A percentile compares a stretch with the other conserved stretches of the same genome.
These are phyloP conservation scores for Caenorhabditis virilis DNA, from an alignment of 2,888 invertebrate genomes.

Conservation along the genomic window DNA sequence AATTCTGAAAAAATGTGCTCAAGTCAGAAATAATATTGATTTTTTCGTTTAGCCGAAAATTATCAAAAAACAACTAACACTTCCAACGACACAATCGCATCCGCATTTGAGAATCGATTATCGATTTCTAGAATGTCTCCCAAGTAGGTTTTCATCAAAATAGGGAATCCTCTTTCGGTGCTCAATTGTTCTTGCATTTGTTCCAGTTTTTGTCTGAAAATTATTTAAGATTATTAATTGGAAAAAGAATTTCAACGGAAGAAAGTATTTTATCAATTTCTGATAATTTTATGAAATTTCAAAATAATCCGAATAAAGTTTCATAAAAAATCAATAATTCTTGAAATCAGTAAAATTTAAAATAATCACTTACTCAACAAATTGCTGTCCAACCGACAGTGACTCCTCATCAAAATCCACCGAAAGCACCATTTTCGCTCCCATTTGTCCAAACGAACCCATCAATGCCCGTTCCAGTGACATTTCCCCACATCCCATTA, in stretches of 20 bases:
- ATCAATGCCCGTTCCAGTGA: slow-evolving; percentile 30
- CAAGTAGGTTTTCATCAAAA: slow-evolving; percentile 18
- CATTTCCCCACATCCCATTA: slow-evolving; percentile 48
- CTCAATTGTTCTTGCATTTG: slow-evolving; percentile 2
- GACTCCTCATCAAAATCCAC: slow-evolving; percentile 40
- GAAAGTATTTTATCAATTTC: background rate
- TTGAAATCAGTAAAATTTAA: too few relatives aligned
- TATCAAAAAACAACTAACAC: slow-evolving; percentile 31
- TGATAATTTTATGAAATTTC: background rate
- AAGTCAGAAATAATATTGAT: too few relatives aligned
- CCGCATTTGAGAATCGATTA: slow-evolving; percentile 32
- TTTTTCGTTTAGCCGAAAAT: too few relatives aligned
- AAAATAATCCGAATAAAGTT: slow-evolving; percentile 4
- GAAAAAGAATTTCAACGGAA: background rate
- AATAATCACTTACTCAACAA: slow-evolving; percentile 16
- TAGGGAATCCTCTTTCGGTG: slow-evolving; percentile 19
- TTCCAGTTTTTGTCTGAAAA: slow-evolving; percentile 17
- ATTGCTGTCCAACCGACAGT: slow-evolving; percentile 27
- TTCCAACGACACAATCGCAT: slow-evolving; percentile 47
- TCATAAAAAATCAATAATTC: too few relatives aligned
- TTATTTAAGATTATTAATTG: background rate
- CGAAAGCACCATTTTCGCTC: slow-evolving; percentile 27
- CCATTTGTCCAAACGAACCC: slow-evolving; percentile 10
- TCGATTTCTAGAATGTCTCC: slow-evolving; percentile 42
- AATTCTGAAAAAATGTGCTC: slow-evolving; percentile 69